Conservation (phyloP, 2,797 vertebrate species). For the Hybognathus amarus region DNA sequence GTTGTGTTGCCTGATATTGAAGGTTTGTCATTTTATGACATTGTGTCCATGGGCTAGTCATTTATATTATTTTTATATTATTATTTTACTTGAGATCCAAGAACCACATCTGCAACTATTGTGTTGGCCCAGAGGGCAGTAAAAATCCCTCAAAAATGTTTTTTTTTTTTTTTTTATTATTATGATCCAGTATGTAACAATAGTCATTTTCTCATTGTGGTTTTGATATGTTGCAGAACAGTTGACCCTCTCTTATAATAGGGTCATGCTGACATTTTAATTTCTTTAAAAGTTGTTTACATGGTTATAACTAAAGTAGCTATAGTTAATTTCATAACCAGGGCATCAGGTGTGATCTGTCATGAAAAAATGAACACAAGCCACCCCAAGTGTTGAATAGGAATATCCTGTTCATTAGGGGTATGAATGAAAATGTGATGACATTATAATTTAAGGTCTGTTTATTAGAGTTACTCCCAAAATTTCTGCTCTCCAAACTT, state of each 20-base stretch:
- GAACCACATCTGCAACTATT: conserved; percentile 31
- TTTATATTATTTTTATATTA: conserved; percentile 44
- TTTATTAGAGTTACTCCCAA: conserved; percentile 50
- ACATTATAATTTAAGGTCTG: conserved; percentile 48
- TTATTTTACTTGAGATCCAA: conserved; percentile 40
- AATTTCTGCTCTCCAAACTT: conserved; percentile 44
- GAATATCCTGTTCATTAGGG: conserved; percentile 47
- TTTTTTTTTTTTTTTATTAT: neutral
- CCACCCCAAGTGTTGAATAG: conserved; percentile 1
- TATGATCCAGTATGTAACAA: conserved; percentile 18
- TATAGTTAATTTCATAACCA: conserved; percentile 27
- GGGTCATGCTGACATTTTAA: neutral
- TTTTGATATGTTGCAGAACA: conserved; percentile 20
- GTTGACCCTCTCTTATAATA: conserved; percentile 8
- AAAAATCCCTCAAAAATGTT: conserved; percentile 34
- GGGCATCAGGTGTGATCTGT: conserved; percentile 52
- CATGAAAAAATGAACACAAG: conserved; percentile 32
- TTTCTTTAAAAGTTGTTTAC: neutral
- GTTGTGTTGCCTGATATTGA: conserved; percentile 53
- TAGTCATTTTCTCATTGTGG: conserved; percentile 22
- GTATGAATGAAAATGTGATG: conserved; percentile 55
- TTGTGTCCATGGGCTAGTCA: conserved; percentile 54
- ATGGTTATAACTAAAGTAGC: conserved; percentile 22
- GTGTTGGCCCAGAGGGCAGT: conserved; percentile 15
- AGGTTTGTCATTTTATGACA: conserved; percentile 52